These are phyloP conservation scores for Drosophila subquinaria DNA, from an alignment of 2,888 invertebrate species.

Conservation along the genomic window DNA sequence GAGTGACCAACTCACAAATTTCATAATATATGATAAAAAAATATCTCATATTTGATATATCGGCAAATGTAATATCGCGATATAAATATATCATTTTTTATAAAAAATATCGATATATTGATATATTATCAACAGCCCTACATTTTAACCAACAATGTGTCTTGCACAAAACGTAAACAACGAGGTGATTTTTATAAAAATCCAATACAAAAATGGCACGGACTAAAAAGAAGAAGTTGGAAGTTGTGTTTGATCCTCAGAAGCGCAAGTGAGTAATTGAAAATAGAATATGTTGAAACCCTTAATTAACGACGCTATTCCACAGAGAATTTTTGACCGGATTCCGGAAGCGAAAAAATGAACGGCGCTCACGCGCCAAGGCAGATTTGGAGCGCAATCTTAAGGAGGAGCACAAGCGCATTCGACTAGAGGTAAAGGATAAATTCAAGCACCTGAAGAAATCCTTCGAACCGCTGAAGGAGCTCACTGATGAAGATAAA, in stretches of 20 bases:
- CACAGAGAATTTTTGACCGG: constrained; percentile 92
- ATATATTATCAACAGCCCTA: no score
- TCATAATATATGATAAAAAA: no score
- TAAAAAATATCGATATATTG: no score
- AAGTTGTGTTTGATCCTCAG: constrained; percentile 87
- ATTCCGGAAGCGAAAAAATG: constrained; percentile 92
- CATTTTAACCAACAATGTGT: constrained; percentile 39
- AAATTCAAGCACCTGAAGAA: constrained; percentile 91
- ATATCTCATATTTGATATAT: no score
- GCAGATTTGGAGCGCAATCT: constrained; percentile 90
- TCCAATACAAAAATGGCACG: constrained; percentile 63
- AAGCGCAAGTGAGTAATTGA: constrained; percentile 87
- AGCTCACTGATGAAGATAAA: constrained; percentile 85
- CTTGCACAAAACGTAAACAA: constrained; percentile 49
- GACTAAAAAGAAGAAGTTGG: constrained; percentile 71
- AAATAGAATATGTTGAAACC: background rate
- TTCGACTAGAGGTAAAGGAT: constrained; percentile 92
- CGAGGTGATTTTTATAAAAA: constrained; percentile 33
- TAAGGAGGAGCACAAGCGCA: constrained; percentile 91
- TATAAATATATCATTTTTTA: no score
- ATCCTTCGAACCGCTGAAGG: constrained; percentile 89
- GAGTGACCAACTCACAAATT: no score
- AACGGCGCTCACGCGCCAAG: constrained; percentile 91
- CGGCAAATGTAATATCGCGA: no score
- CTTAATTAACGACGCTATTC: background rate